Base-by-base conservation (phyloP, 1,140 invertebrate species). In the Popillia japonica region DNA sequence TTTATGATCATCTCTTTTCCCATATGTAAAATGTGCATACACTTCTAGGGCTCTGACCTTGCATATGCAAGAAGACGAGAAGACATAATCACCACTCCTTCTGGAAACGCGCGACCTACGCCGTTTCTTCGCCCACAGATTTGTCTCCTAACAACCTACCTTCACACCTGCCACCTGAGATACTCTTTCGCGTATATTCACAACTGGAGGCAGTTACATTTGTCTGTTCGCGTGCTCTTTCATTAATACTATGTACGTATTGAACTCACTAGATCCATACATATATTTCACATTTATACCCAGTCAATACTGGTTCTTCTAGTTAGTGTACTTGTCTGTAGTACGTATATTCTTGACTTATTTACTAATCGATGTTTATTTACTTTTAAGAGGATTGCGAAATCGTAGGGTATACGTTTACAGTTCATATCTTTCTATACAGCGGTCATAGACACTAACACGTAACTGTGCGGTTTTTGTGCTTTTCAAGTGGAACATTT, bases 51-150 rank as follows among this genome's bases (percentile, higher is more conserved):
- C 48, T 55, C 48, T 55, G 48, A 55, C 48, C 48, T 55, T 55
- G 48, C 17, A 6, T 17, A 55, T 17, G 48, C 48, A 55, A 55
- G 48, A 55, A 55, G 48, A 55, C 48, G 48, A 55, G 48, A 55
- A 55, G 48, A 55, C 48, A 55, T 55, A 55, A 55, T 55, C 48
- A n/a, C 48, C 48, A 55, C 48, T 55, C 48, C 48, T 55, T 55
- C 48, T 55, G 48, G 48, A 55, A 55, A 55, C 48, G 48, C 11
- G n/a, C 48, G 48, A 17, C 48, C 48, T 55, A 55, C 48, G 48
- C 48, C 11, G 48, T 55, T 55, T 17, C 48, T 55, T 55, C 48
- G 48, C 48, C 48, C n/a, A 55, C 48, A 7, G 48, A n/a, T 55
- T 55, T 55, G 48, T 55, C 48, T 55, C 48, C 14, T 55, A 17